Evolutionary conservation across 1,140 invertebrate genomes (phyloP).

Genomic region (Meteorus sp.): DNA sequence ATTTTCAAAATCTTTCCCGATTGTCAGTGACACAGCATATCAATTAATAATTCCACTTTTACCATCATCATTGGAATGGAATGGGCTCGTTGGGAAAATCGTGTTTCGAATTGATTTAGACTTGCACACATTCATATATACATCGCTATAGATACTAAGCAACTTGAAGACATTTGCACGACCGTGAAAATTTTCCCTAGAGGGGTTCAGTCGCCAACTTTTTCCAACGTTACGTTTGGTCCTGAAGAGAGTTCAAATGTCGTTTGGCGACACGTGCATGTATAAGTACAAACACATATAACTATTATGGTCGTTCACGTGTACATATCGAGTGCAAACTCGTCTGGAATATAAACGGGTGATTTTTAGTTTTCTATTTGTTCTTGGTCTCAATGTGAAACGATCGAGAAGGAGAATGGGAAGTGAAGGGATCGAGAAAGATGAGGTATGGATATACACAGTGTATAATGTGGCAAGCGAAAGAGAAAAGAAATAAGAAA

Average conservation of each 20-base stretch:
- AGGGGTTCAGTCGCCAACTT: not conserved
- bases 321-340: conserved; percentile 28
- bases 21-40: too few relatives aligned
- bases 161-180: not conserved
- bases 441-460: not conserved
- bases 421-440: not conserved
- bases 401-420: not conserved
- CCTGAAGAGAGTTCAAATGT: too few relatives aligned
- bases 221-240: too few relatives aligned
- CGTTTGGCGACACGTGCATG: too few relatives aligned
- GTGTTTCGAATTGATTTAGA: too few relatives aligned
- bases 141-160: too few relatives aligned
- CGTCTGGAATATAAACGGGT: conserved; percentile 39
- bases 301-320: not conserved
- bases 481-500: conserved; percentile 4
- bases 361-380: conserved; percentile 36
- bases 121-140: too few relatives aligned
- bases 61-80: too few relatives aligned
- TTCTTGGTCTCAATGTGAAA: conserved; percentile 19
- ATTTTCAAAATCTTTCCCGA: too few relatives aligned
- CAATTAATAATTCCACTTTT: too few relatives aligned
- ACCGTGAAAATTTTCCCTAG: conserved; percentile 13
- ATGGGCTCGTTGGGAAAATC: too few relatives aligned
- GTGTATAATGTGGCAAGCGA: not conserved
- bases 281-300: too few relatives aligned